phyloP scores from a whole-genome alignment of 2,113 vertebrate species.

The Cavia aperea region DNA sequence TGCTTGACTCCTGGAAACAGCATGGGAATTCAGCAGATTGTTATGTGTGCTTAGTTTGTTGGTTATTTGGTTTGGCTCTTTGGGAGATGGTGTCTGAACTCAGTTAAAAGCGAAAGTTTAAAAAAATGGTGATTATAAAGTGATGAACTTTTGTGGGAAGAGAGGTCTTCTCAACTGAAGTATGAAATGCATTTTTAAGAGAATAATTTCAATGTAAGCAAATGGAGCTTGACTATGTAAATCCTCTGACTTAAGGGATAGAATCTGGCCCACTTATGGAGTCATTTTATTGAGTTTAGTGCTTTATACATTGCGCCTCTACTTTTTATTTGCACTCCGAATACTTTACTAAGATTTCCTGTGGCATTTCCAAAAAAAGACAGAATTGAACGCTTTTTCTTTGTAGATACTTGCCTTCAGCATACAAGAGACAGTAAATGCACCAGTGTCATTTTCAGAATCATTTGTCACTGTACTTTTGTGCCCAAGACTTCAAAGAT shows the following conservation, averaged over 20 bases:
- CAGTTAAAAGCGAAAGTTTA: background rate
- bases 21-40: background rate
- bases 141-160: background rate
- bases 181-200: conserved; percentile 6
- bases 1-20: background rate
- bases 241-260: background rate
- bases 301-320: conserved; percentile 34
- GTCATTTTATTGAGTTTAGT: conserved; percentile 19
- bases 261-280: conserved; percentile 9
- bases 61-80: background rate
- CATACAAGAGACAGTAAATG: background rate
- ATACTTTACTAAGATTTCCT: conserved; percentile 7
- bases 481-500: background rate
- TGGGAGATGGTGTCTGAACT: background rate
- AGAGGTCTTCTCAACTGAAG: background rate
- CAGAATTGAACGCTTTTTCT: conserved; percentile 25
- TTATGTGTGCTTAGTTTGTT: background rate
- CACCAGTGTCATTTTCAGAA: background rate
- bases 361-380: conserved; percentile 42
- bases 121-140: background rate
- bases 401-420: conserved; percentile 14
- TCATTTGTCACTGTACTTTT: background rate
- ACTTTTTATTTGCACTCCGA: conserved; percentile 18
- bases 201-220: background rate
- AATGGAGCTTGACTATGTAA: conserved; percentile 38